Evolutionary conservation across 1,140 invertebrate species (phyloP), one percentile per base, ranked within the genome.

Genomic region (Venustaconcha ellipsiformis): DNA sequence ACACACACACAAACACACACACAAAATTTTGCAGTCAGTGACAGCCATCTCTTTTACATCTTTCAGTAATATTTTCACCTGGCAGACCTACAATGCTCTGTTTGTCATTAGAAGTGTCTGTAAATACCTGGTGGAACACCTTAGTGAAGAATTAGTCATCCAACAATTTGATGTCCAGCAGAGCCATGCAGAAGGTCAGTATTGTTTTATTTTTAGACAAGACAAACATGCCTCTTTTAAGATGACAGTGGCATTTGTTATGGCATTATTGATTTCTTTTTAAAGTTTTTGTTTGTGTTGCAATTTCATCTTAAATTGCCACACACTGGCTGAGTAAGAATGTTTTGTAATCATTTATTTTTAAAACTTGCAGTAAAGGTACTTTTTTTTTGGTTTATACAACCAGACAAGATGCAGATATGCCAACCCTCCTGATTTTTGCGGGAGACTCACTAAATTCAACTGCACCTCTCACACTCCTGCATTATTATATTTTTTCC

Each of bases 51-150:
- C 37, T 15, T 15, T n/a, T 57, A 69, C 17, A 69, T 81, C 77
- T 92, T 93, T 70, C 90, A 98, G 96, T 88, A 95, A 95, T 80
- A 94, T 97, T 89, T 94, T 97, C 82, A 94, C 95, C 65, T 99
- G 97, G 96, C 97, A 99, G 90, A 94, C 96, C 0, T 96, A 95
- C 87, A 99, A 99, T 91, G 95, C 95, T 0, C 89, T 99, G 56
- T 97, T 98, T 85, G 94, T 98, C 23, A 93, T 99, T 74, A 92
- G 97, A 72, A 95, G 94, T 82, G 92, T 97, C 72, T 93, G 94
- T 71, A 99, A 98, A 89, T 98, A 96, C 89, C 92, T 98, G 62
- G 94, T 97, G 20, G 90, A 93, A 82, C 91, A 92, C 70, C 85
- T 93, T 20, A 91, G 90, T 62, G 92, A 92, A 78, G 90, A 92